Conservation (phyloP, 1,140 invertebrate species). For the Dinothrombium tinctorium region DNA sequence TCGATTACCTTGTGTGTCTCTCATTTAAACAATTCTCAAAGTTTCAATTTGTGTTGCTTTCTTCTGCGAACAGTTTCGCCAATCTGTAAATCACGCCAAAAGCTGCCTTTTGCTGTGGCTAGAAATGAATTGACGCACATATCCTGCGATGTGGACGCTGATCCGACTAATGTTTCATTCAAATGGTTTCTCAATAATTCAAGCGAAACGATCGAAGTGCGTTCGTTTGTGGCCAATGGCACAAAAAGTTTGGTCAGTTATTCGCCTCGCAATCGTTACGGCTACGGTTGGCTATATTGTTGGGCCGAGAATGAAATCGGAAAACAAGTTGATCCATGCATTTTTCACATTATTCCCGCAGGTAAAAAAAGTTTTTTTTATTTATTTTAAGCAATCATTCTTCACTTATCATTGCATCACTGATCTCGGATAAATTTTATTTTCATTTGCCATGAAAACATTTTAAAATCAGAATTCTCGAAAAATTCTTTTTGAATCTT, state of each 20-base stretch:
- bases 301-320: slow-evolving; percentile 17
- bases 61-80: too few species aligned
- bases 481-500: too few species aligned
- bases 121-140: slow-evolving; percentile 60
- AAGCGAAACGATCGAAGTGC: slow-evolving; percentile 38
- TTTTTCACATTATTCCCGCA: slow-evolving; percentile 13
- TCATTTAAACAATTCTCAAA: too few species aligned
- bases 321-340: slow-evolving; percentile 17
- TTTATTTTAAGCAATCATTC: not conserved
- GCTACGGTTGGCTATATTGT: slow-evolving; percentile 15
- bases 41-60: too few species aligned
- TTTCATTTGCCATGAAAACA: too few species aligned
- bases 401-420: too few species aligned
- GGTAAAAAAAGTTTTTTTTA: slow-evolving; percentile 5
- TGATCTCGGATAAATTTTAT: too few species aligned
- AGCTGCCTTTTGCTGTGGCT: slow-evolving; percentile 43
- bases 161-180: slow-evolving; percentile 28
- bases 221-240: slow-evolving; percentile 5
- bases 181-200: slow-evolving; percentile 22
- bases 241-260: not conserved
- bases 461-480: too few species aligned
- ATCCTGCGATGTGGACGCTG: slow-evolving; percentile 58
- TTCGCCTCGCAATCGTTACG: slow-evolving; percentile 14
- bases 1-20: too few species aligned
- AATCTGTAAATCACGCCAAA: slow-evolving; percentile 37